Evolutionary conservation across 2,113 vertebrate species (phyloP).

Genomic region (Poeciliopsis retropinna): DNA sequence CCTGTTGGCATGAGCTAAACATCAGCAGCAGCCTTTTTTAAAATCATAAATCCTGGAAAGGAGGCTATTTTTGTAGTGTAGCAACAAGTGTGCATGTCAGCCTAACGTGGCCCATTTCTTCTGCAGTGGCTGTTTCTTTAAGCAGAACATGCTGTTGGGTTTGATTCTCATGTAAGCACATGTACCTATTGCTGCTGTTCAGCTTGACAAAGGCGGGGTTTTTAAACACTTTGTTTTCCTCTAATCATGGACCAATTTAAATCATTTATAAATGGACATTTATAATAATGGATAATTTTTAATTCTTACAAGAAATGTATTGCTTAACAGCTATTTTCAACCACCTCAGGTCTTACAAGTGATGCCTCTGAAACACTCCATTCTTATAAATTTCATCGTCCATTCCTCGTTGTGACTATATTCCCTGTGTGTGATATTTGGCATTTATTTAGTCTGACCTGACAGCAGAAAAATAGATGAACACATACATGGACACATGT

Average conservation of each 20-base stretch:
- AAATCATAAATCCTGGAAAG: conserved; percentile 4
- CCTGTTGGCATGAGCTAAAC: not conserved
- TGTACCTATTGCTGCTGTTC: conserved; percentile 48
- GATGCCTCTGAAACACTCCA: conserved; percentile 12
- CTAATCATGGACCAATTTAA: conserved; percentile 23
- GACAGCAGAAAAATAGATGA: not conserved
- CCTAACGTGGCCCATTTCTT: conserved; percentile 5
- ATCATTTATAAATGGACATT: not conserved
- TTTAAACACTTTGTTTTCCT: conserved; percentile 6
- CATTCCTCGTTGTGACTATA: not conserved
- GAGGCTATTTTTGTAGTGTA: not conserved
- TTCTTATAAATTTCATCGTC: conserved; percentile 8
- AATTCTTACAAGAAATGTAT: conserved; percentile 4
- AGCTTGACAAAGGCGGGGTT: not conserved
- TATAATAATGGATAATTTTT: conserved; percentile 1
- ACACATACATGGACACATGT: not conserved
- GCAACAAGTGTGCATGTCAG: conserved; percentile 2
- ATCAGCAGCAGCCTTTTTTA: not conserved
- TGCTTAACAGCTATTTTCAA: conserved; percentile 11
- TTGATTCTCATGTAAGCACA: conserved; percentile 11
- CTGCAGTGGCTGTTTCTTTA: not conserved
- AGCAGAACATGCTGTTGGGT: conserved; percentile 42
- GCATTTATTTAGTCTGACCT: not conserved
- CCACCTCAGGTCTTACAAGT: conserved; percentile 27
- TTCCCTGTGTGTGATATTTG: not conserved